Evolutionary conservation across 2,113 vertebrate species (phyloP).

Genomic region (Microtus montanus): DNA sequence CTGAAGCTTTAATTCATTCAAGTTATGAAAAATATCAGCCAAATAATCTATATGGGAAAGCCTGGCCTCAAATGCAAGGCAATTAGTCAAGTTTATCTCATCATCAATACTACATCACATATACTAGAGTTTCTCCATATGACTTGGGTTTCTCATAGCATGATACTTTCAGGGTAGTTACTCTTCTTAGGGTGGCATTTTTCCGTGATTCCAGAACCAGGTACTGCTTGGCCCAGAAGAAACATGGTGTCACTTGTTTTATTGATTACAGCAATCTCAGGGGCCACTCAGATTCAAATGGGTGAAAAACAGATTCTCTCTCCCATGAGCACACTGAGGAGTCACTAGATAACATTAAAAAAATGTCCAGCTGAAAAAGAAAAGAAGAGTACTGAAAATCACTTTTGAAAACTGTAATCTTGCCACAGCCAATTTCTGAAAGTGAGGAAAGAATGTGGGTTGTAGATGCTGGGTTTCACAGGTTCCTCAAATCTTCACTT

Average conservation of each 20-base stretch:
- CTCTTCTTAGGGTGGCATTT: neutral
- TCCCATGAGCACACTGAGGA: neutral
- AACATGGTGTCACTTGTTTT: neutral
- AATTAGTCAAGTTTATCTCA: neutral
- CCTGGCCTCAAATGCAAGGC: constrained; percentile 1
- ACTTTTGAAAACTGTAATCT: constrained; percentile 34
- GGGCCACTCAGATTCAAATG: neutral
- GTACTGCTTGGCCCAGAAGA: neutral
- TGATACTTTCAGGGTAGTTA: neutral
- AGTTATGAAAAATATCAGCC: neutral
- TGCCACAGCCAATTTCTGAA: constrained; percentile 37
- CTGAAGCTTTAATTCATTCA: constrained; percentile 20
- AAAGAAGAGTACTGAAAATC: neutral
- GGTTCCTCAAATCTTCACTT: neutral
- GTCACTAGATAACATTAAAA: neutral
- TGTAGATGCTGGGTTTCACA: neutral
- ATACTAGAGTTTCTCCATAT: neutral
- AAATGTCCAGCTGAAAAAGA: neutral
- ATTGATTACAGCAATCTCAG: constrained; percentile 10
- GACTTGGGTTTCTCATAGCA: constrained; percentile 9
- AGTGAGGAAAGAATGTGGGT: neutral
- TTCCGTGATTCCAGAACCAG: constrained; percentile 9
- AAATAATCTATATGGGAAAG: neutral
- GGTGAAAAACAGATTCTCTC: neutral
- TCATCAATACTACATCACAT: neutral